These are phyloP conservation scores for Eristalis intricaria DNA, from an alignment of 2,888 invertebrate species.

Conservation along the genomic window DNA sequence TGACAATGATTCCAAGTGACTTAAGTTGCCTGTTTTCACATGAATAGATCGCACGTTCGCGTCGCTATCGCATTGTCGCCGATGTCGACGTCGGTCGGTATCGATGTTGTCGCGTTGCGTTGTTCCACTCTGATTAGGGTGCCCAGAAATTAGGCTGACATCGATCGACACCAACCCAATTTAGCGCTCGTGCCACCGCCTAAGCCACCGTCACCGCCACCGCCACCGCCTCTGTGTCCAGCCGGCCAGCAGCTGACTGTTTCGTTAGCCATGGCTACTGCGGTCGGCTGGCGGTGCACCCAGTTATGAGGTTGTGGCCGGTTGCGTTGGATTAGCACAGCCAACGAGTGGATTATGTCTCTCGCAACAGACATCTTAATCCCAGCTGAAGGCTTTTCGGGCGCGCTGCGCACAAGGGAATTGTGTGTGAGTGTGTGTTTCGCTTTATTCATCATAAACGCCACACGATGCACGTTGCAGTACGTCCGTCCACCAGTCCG, in stretches of 20 bases:
- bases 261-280: slow-evolving; percentile 13
- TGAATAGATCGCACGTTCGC: slow-evolving; percentile 65
- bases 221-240: background rate
- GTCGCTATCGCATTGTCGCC: slow-evolving; percentile 1
- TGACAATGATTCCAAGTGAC: slow-evolving; percentile 71
- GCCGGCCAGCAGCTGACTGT: background rate
- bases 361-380: slow-evolving; percentile 62
- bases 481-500: slow-evolving; percentile 10
- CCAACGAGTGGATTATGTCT: slow-evolving; percentile 48
- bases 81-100: slow-evolving; percentile 47
- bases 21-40: slow-evolving; percentile 71
- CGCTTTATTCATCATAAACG: background rate
- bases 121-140: slow-evolving; percentile 70
- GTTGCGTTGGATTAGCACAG: slow-evolving; percentile 30
- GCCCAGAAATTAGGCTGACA: slow-evolving; percentile 71
- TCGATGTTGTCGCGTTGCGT: slow-evolving; percentile 27
- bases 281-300: slow-evolving; percentile 31
- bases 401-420: background rate
- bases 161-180: slow-evolving; percentile 68
- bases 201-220: background rate
- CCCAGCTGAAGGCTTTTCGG: slow-evolving; percentile 54
- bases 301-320: slow-evolving; percentile 29
- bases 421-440: background rate
- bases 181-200: slow-evolving; percentile 60
- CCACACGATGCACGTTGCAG: slow-evolving; percentile 22